Evolutionary conservation across 2,797 vertebrate genomes (phyloP), one percentile per base, ranked within the genome.

Genomic region (Takifugu ocellatus): DNA sequence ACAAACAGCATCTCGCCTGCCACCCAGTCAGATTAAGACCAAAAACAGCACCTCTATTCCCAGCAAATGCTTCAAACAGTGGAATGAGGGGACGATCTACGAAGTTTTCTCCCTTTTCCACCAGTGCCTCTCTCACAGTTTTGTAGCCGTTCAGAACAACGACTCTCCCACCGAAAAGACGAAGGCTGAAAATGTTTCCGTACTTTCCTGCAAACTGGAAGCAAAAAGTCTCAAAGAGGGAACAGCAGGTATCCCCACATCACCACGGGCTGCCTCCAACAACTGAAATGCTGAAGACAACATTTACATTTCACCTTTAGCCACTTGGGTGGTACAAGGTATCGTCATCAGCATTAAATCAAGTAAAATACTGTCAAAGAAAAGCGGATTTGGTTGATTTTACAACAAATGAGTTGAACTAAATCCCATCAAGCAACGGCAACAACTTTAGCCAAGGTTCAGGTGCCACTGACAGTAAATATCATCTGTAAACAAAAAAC

Each of bases 151-250:
- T 75, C 6, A 91, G 5, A 1, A 89, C 25, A 45, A 88, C 86
- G 25, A 79, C 15, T 21, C 73, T 68, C 49, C 43, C 68, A 49
- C 83, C 88, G 51, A 90, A 76, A 39, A 89, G 31, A 46, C 61
- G 58, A 14, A 89, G 48, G 53, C 72, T 87, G 68, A 78, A 89
- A 58, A 88, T 15, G 2, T 80, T 79, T 25, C 83, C 89, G 56
- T 88, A 87, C 66, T 83, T 82, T 56, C 77, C 56, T 78, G 87
- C 75, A 75, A 84, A 78, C 85, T 88, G 67, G 33, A 82, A 33
- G 15, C 8, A 43, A 12, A 58, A 45, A 5, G 2, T 7, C 6
- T 3, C 2, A 45, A 10, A 67, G 5, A 70, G 27, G 27, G 79
- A 69, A 7, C 15, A 36, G n/a, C 5, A 39, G 15, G 56, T 10